phyloP scores from a whole-genome alignment of 2,888 invertebrate species.

The Flabesymbios commensalis region DNA sequence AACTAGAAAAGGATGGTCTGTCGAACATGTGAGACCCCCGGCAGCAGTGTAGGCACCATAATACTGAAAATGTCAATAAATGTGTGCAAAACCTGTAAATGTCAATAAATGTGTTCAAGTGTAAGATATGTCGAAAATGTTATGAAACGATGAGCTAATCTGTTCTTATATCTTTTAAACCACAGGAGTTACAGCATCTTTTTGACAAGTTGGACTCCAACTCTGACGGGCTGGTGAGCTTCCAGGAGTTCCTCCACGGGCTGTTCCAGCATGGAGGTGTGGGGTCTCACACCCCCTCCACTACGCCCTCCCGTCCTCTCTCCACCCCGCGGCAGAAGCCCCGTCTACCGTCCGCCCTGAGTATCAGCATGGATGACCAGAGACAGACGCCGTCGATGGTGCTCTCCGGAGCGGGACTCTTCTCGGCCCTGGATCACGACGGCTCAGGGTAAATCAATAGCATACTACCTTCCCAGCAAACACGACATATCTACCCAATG shows the following conservation, averaged over 20 bases:
- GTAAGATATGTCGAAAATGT: too few relatives aligned
- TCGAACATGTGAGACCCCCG: too few relatives aligned
- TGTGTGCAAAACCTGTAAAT: too few relatives aligned
- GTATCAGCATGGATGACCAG: conserved; percentile 11
- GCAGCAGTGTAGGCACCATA: too few relatives aligned
- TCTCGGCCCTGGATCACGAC: conserved; percentile 54
- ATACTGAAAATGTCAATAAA: too few relatives aligned
- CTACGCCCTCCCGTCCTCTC: conserved; percentile 9
- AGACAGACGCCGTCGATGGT: conserved; percentile 42
- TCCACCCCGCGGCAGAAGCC: conserved; percentile 22
- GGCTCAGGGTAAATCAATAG: conserved; percentile 50
- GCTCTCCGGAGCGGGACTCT: conserved; percentile 49
- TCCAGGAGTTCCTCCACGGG: conserved; percentile 69
- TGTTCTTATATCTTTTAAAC: neutral
- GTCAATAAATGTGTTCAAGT: too few relatives aligned
- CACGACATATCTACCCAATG: too few relatives aligned
- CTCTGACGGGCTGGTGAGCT: conserved; percentile 70
- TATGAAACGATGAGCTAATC: too few relatives aligned
- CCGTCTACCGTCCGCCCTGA: conserved; percentile 2
- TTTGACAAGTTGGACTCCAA: conserved; percentile 71
- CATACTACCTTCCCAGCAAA: neutral
- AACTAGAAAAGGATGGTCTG: too few relatives aligned
- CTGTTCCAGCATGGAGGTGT: conserved; percentile 66
- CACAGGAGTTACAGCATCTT: conserved; percentile 67
- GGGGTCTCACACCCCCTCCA: too few relatives aligned